Base-by-base conservation (phyloP, 2,113 vertebrate genomes). In the Caranx melampygus region DNA sequence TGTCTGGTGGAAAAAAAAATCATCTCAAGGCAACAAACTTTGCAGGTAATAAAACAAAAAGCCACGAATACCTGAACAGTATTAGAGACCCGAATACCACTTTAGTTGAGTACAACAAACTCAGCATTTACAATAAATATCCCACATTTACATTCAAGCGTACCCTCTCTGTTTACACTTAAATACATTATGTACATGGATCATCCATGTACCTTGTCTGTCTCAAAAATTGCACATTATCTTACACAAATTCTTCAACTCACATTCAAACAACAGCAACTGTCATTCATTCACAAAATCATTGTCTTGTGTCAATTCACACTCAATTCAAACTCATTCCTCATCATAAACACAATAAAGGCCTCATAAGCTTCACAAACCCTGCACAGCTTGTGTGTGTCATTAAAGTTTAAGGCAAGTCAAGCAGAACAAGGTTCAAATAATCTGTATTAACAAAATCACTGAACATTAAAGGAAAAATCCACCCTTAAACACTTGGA, bases 111-210 rank as follows among this genome's bases (percentile, higher is more conserved):
- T 83, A 83, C 58, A 80, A 80, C 66, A 92, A 84, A 73, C 61
- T 71, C 45, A 79, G 83, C 79, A 87, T 88, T 91, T 87, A 88
- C 70, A 92, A 91, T 79, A 86, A 88, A 90, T 85, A 85, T 11
- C 81, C 35, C 89, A 86, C 78, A 91, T 64, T 89, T 89, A 88
- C 67, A 89, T 77, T 83, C 69, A 82, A 67, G 52, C 83, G 26
- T 44, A 16, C 20, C 31, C 34, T 69, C 51, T 89, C 80, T 82
- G 78, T 90, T 84, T 86, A 89, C 73, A 89, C 13, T 69, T 70
- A 82, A 87, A 86, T 87, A 91, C 72, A 90, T 69, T 88, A 92
- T 91, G 69, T 84, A 90, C 87, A 89, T 91, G 73, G 76, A 75
- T 83, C 1, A 0, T 60, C 85, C 87, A 89, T 80, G 84, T 83